Base-by-base conservation (phyloP, 2,797 vertebrate species). In the Protonibea diacanthus region DNA sequence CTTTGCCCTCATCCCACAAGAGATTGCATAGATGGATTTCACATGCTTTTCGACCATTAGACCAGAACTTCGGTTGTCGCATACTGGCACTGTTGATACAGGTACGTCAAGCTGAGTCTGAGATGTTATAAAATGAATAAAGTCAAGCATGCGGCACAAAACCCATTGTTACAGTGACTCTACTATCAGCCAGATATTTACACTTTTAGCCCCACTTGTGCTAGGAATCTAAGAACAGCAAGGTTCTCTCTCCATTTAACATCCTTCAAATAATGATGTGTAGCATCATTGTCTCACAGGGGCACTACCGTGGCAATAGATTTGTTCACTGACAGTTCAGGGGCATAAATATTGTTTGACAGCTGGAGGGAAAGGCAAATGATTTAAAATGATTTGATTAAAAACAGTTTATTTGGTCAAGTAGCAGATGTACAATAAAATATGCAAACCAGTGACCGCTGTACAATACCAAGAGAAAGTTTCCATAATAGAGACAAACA, bases 401-500 rank as follows among this genome's bases (percentile, higher is more conserved):
- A 66, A 73, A 53, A 48, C 27, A 0, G 52, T 71, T 82, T 72
- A 27, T 74, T 82, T 38, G 25, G 61, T 65, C 47, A 67, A 63
- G 15, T 58, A 20, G 53, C 48, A 67, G 65, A 29, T 52, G n/a
- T 20, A 51, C 23, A 55, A 59, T 63, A 56, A 44, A 72, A 81
- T 20, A 53, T 75, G 29, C n/a, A 76, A 65, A 67, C 57, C 57
- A 69, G 1, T 6, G 44, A 49, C 48, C 4, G 1, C 69, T 40
- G 4, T 3, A 49, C 59, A 58, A 72, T 10, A 56, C 44, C 42
- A 49, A 29, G 38, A 74, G 23, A 55, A 67, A 65, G 59, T 84
- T 86, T 79, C 76, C 78, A 77, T 71, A 45, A 47, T 57, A 74
- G 33, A 68, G 14, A 79, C n/a, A 68, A 66, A 76, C 70, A 62